Evolutionary conservation across 2,113 vertebrate species (phyloP).

Genomic region (Sisor rabdophorus): DNA sequence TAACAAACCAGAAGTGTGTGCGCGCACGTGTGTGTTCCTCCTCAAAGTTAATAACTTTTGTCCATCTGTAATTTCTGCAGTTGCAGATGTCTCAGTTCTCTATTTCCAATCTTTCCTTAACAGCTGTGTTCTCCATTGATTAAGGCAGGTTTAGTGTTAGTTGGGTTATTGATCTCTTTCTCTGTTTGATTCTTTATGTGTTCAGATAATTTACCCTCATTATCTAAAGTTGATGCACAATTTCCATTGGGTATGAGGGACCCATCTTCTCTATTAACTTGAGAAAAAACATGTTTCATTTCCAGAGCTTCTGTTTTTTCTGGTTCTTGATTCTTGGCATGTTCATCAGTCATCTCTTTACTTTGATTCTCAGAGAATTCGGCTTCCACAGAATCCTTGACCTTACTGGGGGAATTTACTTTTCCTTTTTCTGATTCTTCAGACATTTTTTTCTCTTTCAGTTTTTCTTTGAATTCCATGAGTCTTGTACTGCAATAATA

Average conservation of each 20-base stretch:
- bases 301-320: constrained; percentile 8
- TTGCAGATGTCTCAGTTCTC: constrained; percentile 22
- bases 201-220: constrained; percentile 7
- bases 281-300: constrained; percentile 26
- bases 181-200: constrained; percentile 33
- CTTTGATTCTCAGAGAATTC: constrained; percentile 43
- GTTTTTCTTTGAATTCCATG: constrained; percentile 67
- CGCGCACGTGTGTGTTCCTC: neutral
- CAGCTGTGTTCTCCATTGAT: constrained; percentile 39
- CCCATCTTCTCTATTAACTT: constrained; percentile 40
- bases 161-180: constrained; percentile 54
- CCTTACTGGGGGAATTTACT: constrained; percentile 15
- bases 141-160: constrained; percentile 51
- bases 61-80: neutral
- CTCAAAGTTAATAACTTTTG: neutral
- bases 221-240: neutral
- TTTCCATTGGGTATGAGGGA: constrained; percentile 32
- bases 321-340: constrained; percentile 19
- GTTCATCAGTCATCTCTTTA: constrained; percentile 24
- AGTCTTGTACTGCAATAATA: constrained; percentile 57
- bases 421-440: constrained; percentile 57
- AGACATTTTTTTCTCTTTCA: constrained; percentile 59
- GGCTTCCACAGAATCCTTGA: constrained; percentile 44
- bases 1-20: too few relatives aligned
- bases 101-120: neutral